Evolutionary conservation across 1,140 invertebrate genomes (phyloP), one percentile per base, ranked within the genome.

Genomic region (Camponotus pennsylvanicus): DNA sequence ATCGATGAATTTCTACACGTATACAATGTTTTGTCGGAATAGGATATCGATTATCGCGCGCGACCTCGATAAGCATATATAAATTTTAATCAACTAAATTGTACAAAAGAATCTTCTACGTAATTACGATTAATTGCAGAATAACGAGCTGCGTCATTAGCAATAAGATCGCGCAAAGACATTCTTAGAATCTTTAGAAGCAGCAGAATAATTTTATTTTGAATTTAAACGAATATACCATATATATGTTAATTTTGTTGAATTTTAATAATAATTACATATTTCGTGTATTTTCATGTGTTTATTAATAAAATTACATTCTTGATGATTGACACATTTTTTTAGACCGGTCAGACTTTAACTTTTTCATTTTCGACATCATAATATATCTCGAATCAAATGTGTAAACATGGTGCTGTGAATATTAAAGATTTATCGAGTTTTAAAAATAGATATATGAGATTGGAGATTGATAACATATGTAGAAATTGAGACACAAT

Each of bases 1-100:
- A n/a, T 40, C 42, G 69, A 37, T 42, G 55, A 83, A 75, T 57
- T 37, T 8, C n/a, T 42, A 42, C 66, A 21, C 9, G 5, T 49
- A n/a, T 63, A 61, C 11, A 71, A 63, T 63, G 13, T 83, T 75
- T 63, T 37, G 57, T 61, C 57, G 69, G 18, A 13, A 73, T 40
- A n/a, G 6, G 13, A 5, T 61, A 83, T 83, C 32, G 69, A 83
- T 83, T 75, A 61, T 61, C 55, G 27, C 27, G 27, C 27, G 27
- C 27, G 11, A 34, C 9, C 11, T 3, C 37, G 78, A 82, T 71
- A 61, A 61, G 37, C 32, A 13, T 37, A 63, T 27, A 32, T 13
- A 63, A 15, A 15, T 83, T 49, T 73, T 32, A 9, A 37, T 2
- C 40, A 40, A 49, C 70, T 40, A 32, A 70, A 13, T 55, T 52